These are phyloP conservation scores for Patella caerulea DNA, from an alignment of 2,888 invertebrate genomes.

Conservation along the genomic window DNA sequence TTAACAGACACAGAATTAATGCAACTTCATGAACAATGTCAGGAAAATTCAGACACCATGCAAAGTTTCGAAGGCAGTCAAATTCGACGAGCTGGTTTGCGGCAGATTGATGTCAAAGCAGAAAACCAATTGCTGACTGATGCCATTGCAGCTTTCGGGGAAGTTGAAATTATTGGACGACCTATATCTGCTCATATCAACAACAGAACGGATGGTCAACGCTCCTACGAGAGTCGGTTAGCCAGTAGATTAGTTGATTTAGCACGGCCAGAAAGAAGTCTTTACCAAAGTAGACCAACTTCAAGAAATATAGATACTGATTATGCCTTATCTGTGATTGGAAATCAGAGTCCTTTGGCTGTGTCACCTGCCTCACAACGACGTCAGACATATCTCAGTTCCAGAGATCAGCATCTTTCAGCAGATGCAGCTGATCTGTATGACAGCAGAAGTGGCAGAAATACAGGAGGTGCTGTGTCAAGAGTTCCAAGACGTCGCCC, in stretches of 20 bases:
- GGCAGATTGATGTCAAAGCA: constrained; percentile 55
- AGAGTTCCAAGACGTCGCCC: constrained; percentile 27
- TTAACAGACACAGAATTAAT: constrained; percentile 60
- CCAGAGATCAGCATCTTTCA: background rate
- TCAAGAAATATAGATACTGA: background rate
- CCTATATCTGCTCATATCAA: background rate
- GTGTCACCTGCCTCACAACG: background rate
- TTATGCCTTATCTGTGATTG: background rate
- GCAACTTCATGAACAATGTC: constrained; percentile 56
- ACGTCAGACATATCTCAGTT: background rate
- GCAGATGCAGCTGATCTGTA: background rate
- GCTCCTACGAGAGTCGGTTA: background rate
- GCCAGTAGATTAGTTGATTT: constrained; percentile 1
- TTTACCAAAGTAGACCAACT: background rate
- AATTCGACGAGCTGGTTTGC: constrained; percentile 91
- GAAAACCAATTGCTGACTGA: constrained; percentile 60
- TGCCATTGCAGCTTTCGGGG: constrained; percentile 60
- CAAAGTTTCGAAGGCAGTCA: constrained; percentile 76
- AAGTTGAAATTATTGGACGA: constrained; percentile 20
- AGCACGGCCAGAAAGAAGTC: background rate
- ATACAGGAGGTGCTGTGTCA: background rate
- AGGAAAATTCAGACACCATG: constrained; percentile 57
- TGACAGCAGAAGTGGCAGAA: background rate
- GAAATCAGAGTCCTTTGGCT: background rate
- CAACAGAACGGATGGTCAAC: background rate